Evolutionary conservation across 2,113 vertebrate genomes (phyloP).

Genomic region (Abramis brama): DNA sequence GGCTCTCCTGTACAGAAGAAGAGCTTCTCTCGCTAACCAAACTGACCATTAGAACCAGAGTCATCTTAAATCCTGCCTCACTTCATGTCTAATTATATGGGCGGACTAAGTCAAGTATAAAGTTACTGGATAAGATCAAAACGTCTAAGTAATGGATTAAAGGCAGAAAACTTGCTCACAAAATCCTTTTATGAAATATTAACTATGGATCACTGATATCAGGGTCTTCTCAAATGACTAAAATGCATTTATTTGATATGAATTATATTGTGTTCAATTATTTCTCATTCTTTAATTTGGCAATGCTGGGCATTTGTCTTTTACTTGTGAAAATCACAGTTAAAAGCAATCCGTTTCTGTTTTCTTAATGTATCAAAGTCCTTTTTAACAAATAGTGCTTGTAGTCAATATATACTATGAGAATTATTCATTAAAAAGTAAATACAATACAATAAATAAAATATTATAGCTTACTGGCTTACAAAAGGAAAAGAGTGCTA

Average conservation of each 20-base stretch:
- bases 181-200: background rate
- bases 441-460: too few species aligned
- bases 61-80: background rate
- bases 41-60: conserved; percentile 33
- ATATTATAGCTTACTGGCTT: too few species aligned
- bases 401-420: background rate
- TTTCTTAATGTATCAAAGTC: background rate
- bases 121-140: background rate
- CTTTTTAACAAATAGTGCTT: background rate
- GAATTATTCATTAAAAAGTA: background rate
- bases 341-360: background rate
- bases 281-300: background rate
- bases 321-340: conserved; percentile 6
- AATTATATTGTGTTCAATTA: background rate
- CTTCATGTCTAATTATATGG: conserved; percentile 19
- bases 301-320: background rate
- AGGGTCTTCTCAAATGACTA: background rate
- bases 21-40: background rate
- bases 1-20: background rate
- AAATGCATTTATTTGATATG: background rate
- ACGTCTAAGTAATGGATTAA: background rate
- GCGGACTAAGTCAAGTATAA: background rate
- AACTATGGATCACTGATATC: background rate
- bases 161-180: background rate
- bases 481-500: too few species aligned